Evolutionary conservation across 2,888 invertebrate genomes (phyloP).

Genomic region (Germaria angustata): DNA sequence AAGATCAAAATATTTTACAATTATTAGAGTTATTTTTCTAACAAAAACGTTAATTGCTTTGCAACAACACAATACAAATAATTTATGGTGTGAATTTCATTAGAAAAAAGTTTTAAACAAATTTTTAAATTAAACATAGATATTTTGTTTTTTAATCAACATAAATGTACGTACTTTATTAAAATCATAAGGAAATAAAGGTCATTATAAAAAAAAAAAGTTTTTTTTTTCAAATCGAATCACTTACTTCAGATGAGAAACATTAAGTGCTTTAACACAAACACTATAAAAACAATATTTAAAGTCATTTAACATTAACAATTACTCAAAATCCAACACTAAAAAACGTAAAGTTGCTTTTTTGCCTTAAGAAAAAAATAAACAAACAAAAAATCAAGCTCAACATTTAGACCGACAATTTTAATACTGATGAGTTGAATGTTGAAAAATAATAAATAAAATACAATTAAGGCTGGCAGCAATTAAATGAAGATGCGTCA

Average conservation of each 20-base stretch:
- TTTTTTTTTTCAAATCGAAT: not conserved
- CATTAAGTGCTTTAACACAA: constrained; percentile 17
- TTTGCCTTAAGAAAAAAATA: not conserved
- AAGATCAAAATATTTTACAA: constrained; percentile 13
- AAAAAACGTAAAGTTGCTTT: not conserved
- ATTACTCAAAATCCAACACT: constrained; percentile 35
- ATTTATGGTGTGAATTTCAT: constrained; percentile 21
- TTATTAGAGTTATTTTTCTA: not conserved
- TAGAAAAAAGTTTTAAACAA: constrained; percentile 16
- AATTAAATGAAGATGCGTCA: constrained; percentile 57
- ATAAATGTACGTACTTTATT: not conserved
- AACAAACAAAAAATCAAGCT: constrained; percentile 3
- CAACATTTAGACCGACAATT: constrained; percentile 30
- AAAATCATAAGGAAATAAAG: constrained; percentile 56
- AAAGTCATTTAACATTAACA: constrained; percentile 32
- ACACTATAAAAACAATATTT: not conserved
- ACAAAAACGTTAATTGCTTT: constrained; percentile 31
- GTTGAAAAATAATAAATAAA: constrained; percentile 35
- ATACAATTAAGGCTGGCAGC: constrained; percentile 48
- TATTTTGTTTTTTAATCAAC: not conserved
- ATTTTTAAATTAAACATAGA: constrained; percentile 14
- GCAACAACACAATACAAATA: constrained; percentile 5
- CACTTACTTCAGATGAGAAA: not conserved
- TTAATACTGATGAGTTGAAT: constrained; percentile 35
- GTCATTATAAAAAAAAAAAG: constrained; percentile 49